Evolutionary conservation across 2,113 vertebrate genomes (phyloP).

Genomic region (Columba janthina): DNA sequence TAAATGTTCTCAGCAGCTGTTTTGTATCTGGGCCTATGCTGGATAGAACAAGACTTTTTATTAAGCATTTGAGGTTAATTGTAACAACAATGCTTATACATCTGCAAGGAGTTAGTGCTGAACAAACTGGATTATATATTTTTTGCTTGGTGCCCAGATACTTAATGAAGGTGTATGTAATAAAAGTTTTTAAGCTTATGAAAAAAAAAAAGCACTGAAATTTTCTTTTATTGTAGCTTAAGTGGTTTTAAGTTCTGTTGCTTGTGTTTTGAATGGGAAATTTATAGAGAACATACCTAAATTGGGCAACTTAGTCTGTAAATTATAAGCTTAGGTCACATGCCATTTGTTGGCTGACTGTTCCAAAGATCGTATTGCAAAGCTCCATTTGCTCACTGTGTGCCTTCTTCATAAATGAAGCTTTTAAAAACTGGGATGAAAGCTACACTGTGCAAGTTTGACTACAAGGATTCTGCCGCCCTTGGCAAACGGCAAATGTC

Average conservation of each 20-base stretch:
- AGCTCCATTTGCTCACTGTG: background rate
- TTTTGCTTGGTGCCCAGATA: background rate
- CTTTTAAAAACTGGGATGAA: background rate
- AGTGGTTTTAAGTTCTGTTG: background rate
- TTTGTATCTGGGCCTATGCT: background rate
- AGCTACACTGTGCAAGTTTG: background rate
- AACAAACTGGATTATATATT: background rate
- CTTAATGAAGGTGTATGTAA: background rate
- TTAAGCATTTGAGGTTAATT: background rate
- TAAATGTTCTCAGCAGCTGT: background rate
- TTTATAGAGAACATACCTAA: background rate
- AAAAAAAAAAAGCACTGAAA: background rate
- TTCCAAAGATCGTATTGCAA: constrained; percentile 48
- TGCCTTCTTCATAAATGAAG: background rate
- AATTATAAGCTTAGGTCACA: constrained; percentile 47
- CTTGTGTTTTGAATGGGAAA: background rate
- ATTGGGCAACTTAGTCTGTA: constrained; percentile 11
- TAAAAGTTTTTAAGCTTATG: background rate
- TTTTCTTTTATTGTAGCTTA: background rate
- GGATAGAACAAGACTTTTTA: background rate
- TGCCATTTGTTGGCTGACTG: background rate
- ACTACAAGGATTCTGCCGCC: background rate
- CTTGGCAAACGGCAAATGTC: background rate
- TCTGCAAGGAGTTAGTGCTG: background rate
- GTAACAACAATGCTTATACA: background rate